A percentile compares a stretch with the other conserved stretches of the same genome.
Evolutionary conservation across 2,888 invertebrate genomes (phyloP).

Genomic region (Caenorhabditis doughertyi): DNA sequence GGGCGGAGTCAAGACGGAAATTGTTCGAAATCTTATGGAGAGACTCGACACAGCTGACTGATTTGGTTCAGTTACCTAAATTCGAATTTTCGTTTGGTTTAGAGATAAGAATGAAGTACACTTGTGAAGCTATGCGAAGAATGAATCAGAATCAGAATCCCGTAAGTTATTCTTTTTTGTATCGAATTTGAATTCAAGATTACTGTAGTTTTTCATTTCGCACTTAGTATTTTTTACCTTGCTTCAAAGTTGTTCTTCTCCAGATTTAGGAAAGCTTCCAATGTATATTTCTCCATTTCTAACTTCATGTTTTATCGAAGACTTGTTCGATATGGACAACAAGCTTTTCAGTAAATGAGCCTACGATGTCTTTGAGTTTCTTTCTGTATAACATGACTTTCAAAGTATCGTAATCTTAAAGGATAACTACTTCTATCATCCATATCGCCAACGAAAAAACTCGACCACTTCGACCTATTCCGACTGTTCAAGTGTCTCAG

Average conservation of each 20-base stretch:
- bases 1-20: slow-evolving; percentile 36
- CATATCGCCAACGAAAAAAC: slow-evolving; percentile 52
- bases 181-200: no score
- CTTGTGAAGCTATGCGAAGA: slow-evolving; percentile 52
- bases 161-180: slow-evolving; percentile 16
- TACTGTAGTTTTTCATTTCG: neutral
- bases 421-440: slow-evolving; percentile 46
- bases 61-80: slow-evolving; percentile 25
- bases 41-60: slow-evolving; percentile 40
- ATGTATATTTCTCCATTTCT: no score
- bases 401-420: no score
- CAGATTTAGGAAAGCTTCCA: no score
- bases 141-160: slow-evolving; percentile 22
- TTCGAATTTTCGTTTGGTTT: slow-evolving; percentile 1
- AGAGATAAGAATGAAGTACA: slow-evolving; percentile 36
- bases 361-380: no score
- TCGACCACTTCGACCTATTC: slow-evolving; percentile 53
- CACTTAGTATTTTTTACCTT: no score
- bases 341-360: no score
- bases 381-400: no score
- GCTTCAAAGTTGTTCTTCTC: no score
- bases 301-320: no score
- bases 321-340: no score
- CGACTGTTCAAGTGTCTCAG: slow-evolving; percentile 32
- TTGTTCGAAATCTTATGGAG: slow-evolving; percentile 33